Evolutionary conservation across 1,140 invertebrate species (phyloP), one percentile per base, ranked within the genome.

Genomic region (Hydropsyche tenuis): DNA sequence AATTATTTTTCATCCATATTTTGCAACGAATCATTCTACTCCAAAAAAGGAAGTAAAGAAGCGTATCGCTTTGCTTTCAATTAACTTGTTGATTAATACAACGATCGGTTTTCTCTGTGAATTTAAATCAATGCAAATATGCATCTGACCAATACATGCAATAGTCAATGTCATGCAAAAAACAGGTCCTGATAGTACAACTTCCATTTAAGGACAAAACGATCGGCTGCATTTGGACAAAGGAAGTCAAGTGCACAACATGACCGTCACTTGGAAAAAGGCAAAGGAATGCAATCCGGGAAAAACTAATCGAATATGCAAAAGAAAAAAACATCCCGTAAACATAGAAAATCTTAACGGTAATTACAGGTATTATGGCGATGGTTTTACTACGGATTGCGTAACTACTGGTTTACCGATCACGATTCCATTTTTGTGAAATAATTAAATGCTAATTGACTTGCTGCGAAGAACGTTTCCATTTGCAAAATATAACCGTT

Each of bases 81-180:
- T 60, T 60, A 25, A 60, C 20, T 25, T 25, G 22, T 60, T 25
- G 23, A 60, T 60, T 60, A 25, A 60, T 53, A 53, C 20, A 20
- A 43, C n/a, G 30, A 37, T 37, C 30, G 30, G 9, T 4, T 37
- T 37, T 37, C 56, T 25, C 23, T 20, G 22, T 4, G 45, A 48
- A 25, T 25, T 60, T 20, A 23, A 25, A 60, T 60, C 18, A 25
- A 60, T 60, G 56, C 56, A 60, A 60, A 60, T 60, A 22, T 27
- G 56, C 56, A 60, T 60, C 56, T 60, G 56, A 42, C 16, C 22
- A 25, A 12, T 30, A 14, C 68, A 56, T 56, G 43, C 68, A 25
- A 70, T 70, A 60, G 68, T 70, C 68, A 70, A 70, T 70, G 68
- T 70, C 68, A 70, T 16, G 45, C 48, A 56, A 70, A 70, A 70